Evolutionary conservation across 1,140 invertebrate species (phyloP).

Genomic region (Asobara japonica): DNA sequence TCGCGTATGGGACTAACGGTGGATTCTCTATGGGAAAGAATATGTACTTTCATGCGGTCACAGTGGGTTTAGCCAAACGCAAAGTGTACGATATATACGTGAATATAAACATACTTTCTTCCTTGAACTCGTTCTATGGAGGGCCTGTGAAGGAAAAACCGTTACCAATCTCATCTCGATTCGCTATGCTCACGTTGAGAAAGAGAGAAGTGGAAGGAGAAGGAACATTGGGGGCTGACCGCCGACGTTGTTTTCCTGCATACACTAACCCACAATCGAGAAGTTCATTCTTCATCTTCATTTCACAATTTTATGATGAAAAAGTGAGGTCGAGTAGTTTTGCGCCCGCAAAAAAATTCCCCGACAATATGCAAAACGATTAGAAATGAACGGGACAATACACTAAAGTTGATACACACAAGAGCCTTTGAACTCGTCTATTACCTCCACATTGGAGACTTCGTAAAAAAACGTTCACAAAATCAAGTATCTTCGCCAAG

Average conservation of each 20-base stretch:
- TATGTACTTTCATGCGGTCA: slow-evolving; percentile 27
- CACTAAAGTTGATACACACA: too few species aligned
- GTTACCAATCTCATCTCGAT: slow-evolving; percentile 38
- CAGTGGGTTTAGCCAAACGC: slow-evolving; percentile 14
- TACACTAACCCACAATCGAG: neutral
- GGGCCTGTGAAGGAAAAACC: slow-evolving; percentile 25
- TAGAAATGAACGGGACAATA: too few species aligned
- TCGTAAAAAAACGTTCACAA: too few species aligned
- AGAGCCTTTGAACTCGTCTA: too few species aligned
- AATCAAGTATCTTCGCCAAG: too few species aligned
- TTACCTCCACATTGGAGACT: too few species aligned
- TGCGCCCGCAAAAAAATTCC: too few species aligned
- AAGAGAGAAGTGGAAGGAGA: neutral
- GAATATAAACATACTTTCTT: slow-evolving; percentile 15
- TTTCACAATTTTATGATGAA: neutral
- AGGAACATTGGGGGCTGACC: slow-evolving; percentile 3
- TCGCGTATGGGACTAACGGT: slow-evolving; percentile 29
- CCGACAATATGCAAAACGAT: too few species aligned
- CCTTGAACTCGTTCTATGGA: slow-evolving; percentile 36
- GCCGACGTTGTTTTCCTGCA: slow-evolving; percentile 13
- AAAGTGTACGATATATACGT: neutral
- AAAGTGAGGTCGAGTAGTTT: neutral
- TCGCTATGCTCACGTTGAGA: slow-evolving; percentile 32
- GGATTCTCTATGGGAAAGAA: slow-evolving; percentile 33
- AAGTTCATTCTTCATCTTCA: neutral